Percentiles rank a stretch among this genome's conserved stretches.
phyloP scores from a whole-genome alignment of 2,797 vertebrate species.

The Helostoma temminkii region DNA sequence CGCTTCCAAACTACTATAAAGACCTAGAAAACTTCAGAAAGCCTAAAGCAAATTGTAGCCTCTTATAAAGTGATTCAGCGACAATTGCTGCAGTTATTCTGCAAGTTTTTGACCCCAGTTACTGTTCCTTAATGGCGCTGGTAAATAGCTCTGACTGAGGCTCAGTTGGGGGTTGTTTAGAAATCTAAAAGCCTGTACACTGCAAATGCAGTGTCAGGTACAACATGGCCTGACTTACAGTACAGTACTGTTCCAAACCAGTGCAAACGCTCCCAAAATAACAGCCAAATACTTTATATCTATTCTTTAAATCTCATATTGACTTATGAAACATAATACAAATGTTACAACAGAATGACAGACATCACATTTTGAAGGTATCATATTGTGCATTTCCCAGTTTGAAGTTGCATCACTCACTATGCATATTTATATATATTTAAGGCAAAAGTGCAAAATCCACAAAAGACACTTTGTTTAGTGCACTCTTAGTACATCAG shows the following conservation, averaged over 20 bases:
- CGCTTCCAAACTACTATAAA: not conserved
- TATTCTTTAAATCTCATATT: not conserved
- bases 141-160: not conserved
- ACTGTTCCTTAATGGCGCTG: not conserved
- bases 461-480: too few relatives aligned
- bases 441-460: too few relatives aligned
- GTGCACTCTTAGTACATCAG: too few relatives aligned
- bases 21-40: not conserved
- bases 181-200: not conserved
- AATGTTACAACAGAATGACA: too few relatives aligned
- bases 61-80: too few relatives aligned
- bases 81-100: too few relatives aligned
- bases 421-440: too few relatives aligned
- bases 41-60: too few relatives aligned
- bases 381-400: too few relatives aligned
- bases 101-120: not conserved
- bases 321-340: not conserved
- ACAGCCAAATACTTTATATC: not conserved
- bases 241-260: not conserved
- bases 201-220: not conserved
- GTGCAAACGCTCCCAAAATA: not conserved
- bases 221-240: not conserved
- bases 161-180: too few relatives aligned
- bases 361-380: not conserved
- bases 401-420: too few relatives aligned